A percentile compares a stretch with the other conserved stretches of the same genome.
Conservation (phyloP, 1,140 invertebrate genomes). For the Orussus abietinus region DNA sequence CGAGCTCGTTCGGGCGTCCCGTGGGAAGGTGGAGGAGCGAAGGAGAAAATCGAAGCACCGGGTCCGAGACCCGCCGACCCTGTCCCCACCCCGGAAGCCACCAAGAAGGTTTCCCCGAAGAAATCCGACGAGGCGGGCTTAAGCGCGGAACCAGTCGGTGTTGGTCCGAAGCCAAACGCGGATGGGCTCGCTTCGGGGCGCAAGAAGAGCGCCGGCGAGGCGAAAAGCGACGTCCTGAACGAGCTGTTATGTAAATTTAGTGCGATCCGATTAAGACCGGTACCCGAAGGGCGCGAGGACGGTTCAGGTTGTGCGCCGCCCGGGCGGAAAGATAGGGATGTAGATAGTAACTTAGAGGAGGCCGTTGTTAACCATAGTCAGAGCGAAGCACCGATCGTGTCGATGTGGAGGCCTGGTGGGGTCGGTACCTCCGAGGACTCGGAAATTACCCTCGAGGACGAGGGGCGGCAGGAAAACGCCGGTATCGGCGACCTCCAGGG, state of each 20-base stretch:
- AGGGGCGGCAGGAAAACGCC: no score
- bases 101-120: slow-evolving; percentile 1
- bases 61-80: neutral
- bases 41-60: neutral
- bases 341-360: neutral
- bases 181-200: neutral
- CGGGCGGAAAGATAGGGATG: neutral
- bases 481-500: no score
- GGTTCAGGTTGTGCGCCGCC: no score
- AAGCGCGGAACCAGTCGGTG: neutral
- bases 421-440: neutral
- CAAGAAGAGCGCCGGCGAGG: slow-evolving; percentile 27
- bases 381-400: slow-evolving; percentile 1
- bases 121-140: no score
- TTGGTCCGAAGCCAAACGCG: slow-evolving; percentile 1
- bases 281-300: no score
- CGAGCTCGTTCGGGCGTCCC: no score
- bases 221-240: slow-evolving; percentile 40
- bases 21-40: neutral
- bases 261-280: slow-evolving; percentile 40
- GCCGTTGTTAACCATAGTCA: slow-evolving; percentile 3
- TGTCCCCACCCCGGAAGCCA: no score
- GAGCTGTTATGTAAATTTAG: slow-evolving; percentile 43
- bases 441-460: neutral
- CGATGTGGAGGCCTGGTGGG: neutral